These are phyloP conservation scores for Anastrepha ludens DNA, from an alignment of 1,140 invertebrate species.

Conservation along the genomic window DNA sequence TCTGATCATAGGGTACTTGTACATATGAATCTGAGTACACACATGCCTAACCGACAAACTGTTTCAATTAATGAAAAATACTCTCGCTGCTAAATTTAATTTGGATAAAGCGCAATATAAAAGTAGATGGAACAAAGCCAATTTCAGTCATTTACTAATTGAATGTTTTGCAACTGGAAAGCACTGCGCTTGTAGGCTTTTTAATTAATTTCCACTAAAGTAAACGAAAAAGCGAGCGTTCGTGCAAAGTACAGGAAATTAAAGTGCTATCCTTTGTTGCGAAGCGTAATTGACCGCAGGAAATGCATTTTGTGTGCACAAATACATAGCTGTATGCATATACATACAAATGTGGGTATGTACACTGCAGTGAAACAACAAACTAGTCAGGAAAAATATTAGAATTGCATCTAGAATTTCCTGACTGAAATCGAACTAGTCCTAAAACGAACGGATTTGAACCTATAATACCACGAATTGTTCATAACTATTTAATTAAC, in stretches of 20 bases:
- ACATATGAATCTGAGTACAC: no score
- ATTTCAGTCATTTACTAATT: not conserved
- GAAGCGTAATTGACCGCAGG: not conserved
- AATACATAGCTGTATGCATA: no score
- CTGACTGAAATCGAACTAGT: no score
- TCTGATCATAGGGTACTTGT: no score
- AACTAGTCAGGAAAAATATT: no score
- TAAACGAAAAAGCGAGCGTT: not conserved
- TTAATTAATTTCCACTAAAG: not conserved
- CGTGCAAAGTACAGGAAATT: not conserved
- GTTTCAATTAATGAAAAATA: no score
- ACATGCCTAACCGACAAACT: no score
- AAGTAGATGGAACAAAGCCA: not conserved
- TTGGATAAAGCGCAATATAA: not conserved
- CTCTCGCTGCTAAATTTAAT: no score
- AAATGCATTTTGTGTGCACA: not conserved
- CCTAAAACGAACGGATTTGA: no score
- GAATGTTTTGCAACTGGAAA: not conserved
- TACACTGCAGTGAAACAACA: not conserved
- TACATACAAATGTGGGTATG: not conserved
- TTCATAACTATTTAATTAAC: no score
- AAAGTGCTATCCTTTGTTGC: not conserved
- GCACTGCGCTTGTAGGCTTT: not conserved
- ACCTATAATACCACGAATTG: no score
- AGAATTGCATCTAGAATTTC: no score